These are phyloP conservation scores for Lucilia sericata DNA, from an alignment of 1,140 invertebrate species.

Conservation along the genomic window DNA sequence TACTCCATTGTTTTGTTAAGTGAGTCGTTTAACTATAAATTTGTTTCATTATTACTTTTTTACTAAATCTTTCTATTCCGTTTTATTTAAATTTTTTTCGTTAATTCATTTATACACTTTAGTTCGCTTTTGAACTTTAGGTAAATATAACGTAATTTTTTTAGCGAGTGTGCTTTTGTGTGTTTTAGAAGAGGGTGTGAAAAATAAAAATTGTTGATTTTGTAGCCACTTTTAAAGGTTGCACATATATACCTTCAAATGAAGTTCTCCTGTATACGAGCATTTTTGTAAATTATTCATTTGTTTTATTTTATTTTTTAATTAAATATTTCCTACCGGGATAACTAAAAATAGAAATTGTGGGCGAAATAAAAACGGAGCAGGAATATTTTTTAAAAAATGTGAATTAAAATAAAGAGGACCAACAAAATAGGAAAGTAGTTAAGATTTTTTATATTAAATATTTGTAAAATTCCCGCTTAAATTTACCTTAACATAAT, in stretches of 20 bases:
- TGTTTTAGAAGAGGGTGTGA: constrained; percentile 11
- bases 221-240: background rate
- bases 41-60: background rate
- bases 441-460: too few relatives aligned
- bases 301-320: constrained; percentile 24
- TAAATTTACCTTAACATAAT: too few relatives aligned
- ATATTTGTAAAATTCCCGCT: too few relatives aligned
- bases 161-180: background rate
- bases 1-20: constrained; percentile 19
- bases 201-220: background rate
- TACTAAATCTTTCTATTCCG: background rate
- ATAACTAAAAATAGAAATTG: background rate
- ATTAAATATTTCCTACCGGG: constrained; percentile 26
- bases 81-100: background rate
- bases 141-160: background rate
- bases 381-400: background rate
- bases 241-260: background rate
- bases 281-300: background rate
- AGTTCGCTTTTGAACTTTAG: background rate
- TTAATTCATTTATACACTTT: background rate
- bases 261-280: background rate
- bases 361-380: background rate
- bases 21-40: constrained; percentile 4
- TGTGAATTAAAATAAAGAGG: background rate
- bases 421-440: too few relatives aligned